Evolutionary conservation across 2,888 invertebrate species (phyloP).

Genomic region (Protophormia terraenovae): DNA sequence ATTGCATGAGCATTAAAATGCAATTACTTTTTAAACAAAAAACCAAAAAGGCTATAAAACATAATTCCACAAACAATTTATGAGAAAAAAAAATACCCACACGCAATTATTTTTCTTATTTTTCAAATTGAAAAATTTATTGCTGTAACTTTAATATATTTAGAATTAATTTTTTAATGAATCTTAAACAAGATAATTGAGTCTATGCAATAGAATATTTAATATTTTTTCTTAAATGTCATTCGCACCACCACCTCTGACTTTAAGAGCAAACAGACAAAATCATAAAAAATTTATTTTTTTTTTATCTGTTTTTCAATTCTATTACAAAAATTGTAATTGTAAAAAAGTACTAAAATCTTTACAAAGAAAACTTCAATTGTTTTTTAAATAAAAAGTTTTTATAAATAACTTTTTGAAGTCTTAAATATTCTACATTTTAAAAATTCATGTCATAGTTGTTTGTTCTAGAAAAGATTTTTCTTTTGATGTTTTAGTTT

Average conservation of each 20-base stretch:
- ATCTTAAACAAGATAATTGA: too few relatives aligned
- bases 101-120: conserved; percentile 37
- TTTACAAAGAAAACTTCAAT: too few relatives aligned
- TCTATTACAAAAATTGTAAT: too few relatives aligned
- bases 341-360: too few relatives aligned
- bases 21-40: neutral
- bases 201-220: neutral
- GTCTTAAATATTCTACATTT: neutral
- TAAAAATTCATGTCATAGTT: neutral
- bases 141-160: neutral
- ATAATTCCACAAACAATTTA: neutral
- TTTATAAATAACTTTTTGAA: too few relatives aligned
- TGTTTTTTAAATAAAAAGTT: too few relatives aligned
- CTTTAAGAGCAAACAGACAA: neutral
- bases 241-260: neutral
- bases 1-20: neutral
- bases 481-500: neutral
- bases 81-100: conserved; percentile 35
- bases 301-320: too few relatives aligned
- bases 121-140: neutral
- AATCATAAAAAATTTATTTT: conserved; percentile 23
- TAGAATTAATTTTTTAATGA: neutral
- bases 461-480: conserved; percentile 17
- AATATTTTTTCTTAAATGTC: neutral
- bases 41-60: neutral